These are phyloP conservation scores for Cecidostiba fungosa DNA, from an alignment of 2,888 invertebrate genomes.

Conservation along the genomic window DNA sequence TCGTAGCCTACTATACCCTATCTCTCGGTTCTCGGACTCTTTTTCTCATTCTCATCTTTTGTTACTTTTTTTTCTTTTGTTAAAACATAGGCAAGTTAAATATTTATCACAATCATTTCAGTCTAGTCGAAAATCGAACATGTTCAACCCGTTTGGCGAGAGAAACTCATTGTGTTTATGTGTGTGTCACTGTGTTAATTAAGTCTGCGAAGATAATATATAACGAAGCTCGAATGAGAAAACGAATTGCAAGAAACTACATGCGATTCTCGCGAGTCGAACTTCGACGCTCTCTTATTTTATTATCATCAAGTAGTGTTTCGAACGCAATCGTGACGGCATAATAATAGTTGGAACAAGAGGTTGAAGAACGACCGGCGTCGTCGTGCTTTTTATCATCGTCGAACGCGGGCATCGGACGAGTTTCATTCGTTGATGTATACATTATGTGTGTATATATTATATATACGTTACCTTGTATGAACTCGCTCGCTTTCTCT, in stretches of 20 bases:
- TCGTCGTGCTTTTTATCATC: slow-evolving; percentile 32
- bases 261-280: slow-evolving; percentile 56
- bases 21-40: slow-evolving; percentile 40
- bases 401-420: slow-evolving; percentile 62
- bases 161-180: slow-evolving; percentile 71
- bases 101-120: slow-evolving; percentile 80
- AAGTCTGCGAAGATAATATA: slow-evolving; percentile 16
- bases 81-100: slow-evolving; percentile 80
- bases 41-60: slow-evolving; percentile 29
- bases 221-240: slow-evolving; percentile 37
- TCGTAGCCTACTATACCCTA: slow-evolving; percentile 38
- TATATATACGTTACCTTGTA: slow-evolving; percentile 64
- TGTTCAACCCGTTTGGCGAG: slow-evolving; percentile 76
- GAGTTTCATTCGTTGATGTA: slow-evolving; percentile 64
- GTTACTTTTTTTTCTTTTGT: slow-evolving; percentile 60
- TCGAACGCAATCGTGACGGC: slow-evolving; percentile 57
- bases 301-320: slow-evolving; percentile 2
- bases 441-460: slow-evolving; percentile 23
- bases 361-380: slow-evolving; percentile 63
- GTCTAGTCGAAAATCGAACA: slow-evolving; percentile 79
- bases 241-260: slow-evolving; percentile 15
- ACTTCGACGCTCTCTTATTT: slow-evolving; percentile 42
- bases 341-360: slow-evolving; percentile 27
- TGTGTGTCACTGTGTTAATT: slow-evolving; percentile 29
- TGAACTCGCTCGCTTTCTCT: slow-evolving; percentile 37